Percentiles rank a stretch among this genome's conserved stretches.
Evolutionary conservation across 2,113 vertebrate species (phyloP).

Genomic region (Grus americana): DNA sequence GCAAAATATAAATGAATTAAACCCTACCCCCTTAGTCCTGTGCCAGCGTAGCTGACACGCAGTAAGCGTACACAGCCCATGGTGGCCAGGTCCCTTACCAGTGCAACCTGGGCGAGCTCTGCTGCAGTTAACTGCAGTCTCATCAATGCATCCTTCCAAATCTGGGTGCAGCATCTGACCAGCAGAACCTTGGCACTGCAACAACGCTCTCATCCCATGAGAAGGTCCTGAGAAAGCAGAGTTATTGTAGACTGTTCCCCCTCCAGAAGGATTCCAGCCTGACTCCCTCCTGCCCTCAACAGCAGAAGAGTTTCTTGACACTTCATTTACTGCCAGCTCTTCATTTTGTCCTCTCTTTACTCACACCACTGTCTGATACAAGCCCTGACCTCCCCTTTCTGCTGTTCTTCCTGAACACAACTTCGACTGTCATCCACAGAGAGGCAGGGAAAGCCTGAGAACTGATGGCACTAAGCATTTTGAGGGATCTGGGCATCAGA

Average conservation of each 20-base stretch:
- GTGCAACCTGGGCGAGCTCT: too few relatives aligned
- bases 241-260: background rate
- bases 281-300: background rate
- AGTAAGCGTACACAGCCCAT: too few relatives aligned
- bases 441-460: background rate
- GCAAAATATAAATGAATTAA: background rate
- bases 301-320: background rate
- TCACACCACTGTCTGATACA: too few relatives aligned
- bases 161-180: background rate
- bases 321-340: background rate
- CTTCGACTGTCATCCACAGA: too few relatives aligned
- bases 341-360: background rate
- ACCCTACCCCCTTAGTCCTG: too few relatives aligned
- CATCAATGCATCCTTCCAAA: background rate
- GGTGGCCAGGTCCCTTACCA: too few relatives aligned
- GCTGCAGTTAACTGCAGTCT: too few relatives aligned
- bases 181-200: background rate
- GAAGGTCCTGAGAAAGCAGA: background rate
- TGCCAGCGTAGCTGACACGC: background rate
- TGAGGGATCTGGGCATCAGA: background rate
- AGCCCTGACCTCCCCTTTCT: background rate
- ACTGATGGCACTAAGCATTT: background rate
- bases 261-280: background rate
- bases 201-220: rapidly evolving
- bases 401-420: background rate